Evolutionary conservation across 2,797 vertebrate genomes (phyloP), one percentile per base, ranked within the genome.

Genomic region (Peromyscus melanophrys): DNA sequence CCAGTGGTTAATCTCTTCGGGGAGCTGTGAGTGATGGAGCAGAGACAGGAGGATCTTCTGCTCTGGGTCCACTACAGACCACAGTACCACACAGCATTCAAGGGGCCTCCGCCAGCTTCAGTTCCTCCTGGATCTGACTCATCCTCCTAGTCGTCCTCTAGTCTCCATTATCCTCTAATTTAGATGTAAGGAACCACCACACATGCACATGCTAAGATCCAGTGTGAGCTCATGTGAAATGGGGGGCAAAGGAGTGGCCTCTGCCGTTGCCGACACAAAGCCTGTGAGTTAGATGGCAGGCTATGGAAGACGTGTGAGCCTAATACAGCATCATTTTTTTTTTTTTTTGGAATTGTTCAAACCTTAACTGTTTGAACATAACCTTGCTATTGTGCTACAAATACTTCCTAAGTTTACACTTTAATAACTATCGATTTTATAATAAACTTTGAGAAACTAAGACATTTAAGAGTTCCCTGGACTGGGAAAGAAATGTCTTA

Each of bases 371-470:
- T 85, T 76, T 75, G 71, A 75, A 40, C 71, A 73, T n/a, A 75
- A 75, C 81, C 63, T 57, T 80, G 86, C 46, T 77, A 13, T 9
- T 2, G n/a, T 34, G 59, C 37, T 73, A 16, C 65, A 80, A 55
- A 77, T 10, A 11, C 17, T 97, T 86, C 84, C 86, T 67, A 80
- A 34, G 40, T 83, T 96, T 90, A 61, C 77, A 65, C 43, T 46
- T 89, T 78, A 75, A 59, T 71, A 61, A 46, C 31, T 7, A 16
- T 27, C 52, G 34, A 89, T 86, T 91, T 46, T 71, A 3, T 67
- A 82, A 71, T 6, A 67, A 8, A 40, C 37, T 90, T 13, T 57
- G 73, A 92, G 90, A 84, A 46, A 67, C 57, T 25, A 75, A 63
- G 63, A 85, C 9, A 17, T n/a, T 76, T 34, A 57, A 65, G 40